Base-by-base conservation (phyloP, 2,113 vertebrate genomes). In the Chinchilla lanigera region DNA sequence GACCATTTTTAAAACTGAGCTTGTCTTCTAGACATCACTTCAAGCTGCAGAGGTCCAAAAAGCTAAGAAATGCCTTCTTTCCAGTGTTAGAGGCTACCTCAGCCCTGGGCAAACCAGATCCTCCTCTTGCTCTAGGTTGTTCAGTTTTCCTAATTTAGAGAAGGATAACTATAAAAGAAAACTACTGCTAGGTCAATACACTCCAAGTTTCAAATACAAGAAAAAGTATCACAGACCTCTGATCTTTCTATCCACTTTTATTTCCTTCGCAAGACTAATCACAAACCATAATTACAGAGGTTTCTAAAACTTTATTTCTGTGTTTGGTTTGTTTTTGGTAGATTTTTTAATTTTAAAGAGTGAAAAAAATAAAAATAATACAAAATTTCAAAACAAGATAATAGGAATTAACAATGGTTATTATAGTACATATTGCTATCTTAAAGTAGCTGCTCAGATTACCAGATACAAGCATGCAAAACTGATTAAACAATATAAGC, bases 1-100 rank as follows among this genome's bases (percentile, higher is more conserved):
- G 56, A 84, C n/a, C n/a, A 67, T 63, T 80, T 88, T 90, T n/a
- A 89, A 93, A 91, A n/a, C 82, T 73, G 44, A 58, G 35, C 67
- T 61, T 87, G 63, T 33, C 85, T 94, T 71, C 65, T 35, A 54
- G 26, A 73, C 11, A 78, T 19, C 30, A 56, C 75, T 86, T 41
- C 85, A 56, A 65, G 41, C 33, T n/a, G 6, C 3, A 71, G 54
- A 60, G 88, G 26, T 16, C 16, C 75, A 30, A 38, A 3, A 2
- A 69, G 38, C 14, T 61, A 73, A 26, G 28, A 11, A 10, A 58
- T 41, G 4, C 33, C 14, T 56, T 24, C 35, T 86, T 88, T 35
- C 17, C 28, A 9, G 1, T 11, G 28, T 85, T 86, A 33, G 41
- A 84, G 47, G 83, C 1, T 11, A n/a, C 30, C 63, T 22, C 1